Evolutionary conservation across 2,113 vertebrate species (phyloP), one percentile per base, ranked within the genome.

Genomic region (Theropithecus gelada): DNA sequence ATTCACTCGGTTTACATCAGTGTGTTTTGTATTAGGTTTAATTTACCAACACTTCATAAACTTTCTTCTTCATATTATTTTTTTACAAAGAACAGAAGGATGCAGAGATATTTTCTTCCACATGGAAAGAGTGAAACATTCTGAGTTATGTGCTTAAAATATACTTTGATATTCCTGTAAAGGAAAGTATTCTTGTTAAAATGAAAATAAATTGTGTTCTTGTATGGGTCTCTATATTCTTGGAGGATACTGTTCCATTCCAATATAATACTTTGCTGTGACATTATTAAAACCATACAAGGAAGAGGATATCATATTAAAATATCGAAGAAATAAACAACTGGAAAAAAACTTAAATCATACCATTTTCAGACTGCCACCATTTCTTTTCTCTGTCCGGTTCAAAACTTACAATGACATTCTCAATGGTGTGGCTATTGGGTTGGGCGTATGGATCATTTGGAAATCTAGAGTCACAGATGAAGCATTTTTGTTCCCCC

Each of bases 301-400:
- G 43, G 48, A 82, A 78, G 91, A 96, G 80, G 86, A 35, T 17
- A 10, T 2, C 32, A 72, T 86, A 91, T 79, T 90, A 75, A 96
- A 86, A 72, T 55, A 50, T 22, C 6, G 16, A 84, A 66, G 93
- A 93, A 20, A 93, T 40, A 30, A 97, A 61, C 23, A 97, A 84
- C 0, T 66, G 22, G 68, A 90, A 95, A 78, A 55, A 11, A 91
- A 80, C 50, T 61, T 81, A 90, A 78, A 90, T 90, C 68, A 55
- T 97, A 99, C 99, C 99, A 0, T 99, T 99, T 98, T 99, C 99
- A 10, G 99, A 99, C 96, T 99, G 99, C 99, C 99, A 99, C 99
- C 99, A 99, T 95, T 98, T 99, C 87, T 98, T 98, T 97, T 98
- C 99, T 96, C 98, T 98, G 38, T 99, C 98, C 0, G 98, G 98